A percentile compares a stretch with the other conserved stretches of the same genome.
phyloP scores from a whole-genome alignment of 2,888 invertebrate species.

The Drosophila mimetica region DNA sequence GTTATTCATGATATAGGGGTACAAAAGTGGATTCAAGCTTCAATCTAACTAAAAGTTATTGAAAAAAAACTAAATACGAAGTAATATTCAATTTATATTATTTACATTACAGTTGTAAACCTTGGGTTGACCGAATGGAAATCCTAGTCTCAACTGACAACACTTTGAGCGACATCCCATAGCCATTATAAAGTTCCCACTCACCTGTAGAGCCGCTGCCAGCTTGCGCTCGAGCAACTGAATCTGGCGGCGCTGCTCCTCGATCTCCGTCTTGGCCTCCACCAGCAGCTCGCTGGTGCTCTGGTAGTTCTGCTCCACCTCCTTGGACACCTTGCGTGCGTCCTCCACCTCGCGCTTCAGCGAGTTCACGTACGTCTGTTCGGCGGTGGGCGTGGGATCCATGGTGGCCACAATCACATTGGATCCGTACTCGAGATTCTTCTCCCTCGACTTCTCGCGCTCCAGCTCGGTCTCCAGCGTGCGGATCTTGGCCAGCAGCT shows the following conservation, averaged over 20 bases:
- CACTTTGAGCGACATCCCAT: constrained; percentile 49
- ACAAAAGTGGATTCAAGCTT: neutral
- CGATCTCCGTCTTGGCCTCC: constrained; percentile 89
- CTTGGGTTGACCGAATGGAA: neutral
- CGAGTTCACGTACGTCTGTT: constrained; percentile 88
- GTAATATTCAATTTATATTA: too few species aligned
- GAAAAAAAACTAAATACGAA: too few species aligned
- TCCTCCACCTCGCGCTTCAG: constrained; percentile 90
- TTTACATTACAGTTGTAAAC: too few species aligned
- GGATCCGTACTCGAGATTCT: constrained; percentile 81
- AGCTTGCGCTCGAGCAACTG: constrained; percentile 91
- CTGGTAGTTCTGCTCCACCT: constrained; percentile 91
- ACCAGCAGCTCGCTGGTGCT: constrained; percentile 91
- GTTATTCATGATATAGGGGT: neutral
- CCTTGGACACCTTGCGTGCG: constrained; percentile 91
- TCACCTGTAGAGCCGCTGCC: constrained; percentile 88
- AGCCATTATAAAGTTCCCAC: constrained; percentile 9
- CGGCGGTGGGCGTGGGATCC: constrained; percentile 84
- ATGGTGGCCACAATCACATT: constrained; percentile 81
- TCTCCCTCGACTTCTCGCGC: constrained; percentile 86
- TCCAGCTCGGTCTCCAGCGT: constrained; percentile 93
- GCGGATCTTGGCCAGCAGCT: constrained; percentile 90
- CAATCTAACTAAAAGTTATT: too few species aligned
- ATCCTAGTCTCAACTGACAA: constrained; percentile 60
- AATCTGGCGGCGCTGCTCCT: constrained; percentile 92